A percentile compares a stretch with the other conserved stretches of the same genome.
Conservation (phyloP, 2,888 invertebrate genomes). For the Vandiemenella viatica region DNA sequence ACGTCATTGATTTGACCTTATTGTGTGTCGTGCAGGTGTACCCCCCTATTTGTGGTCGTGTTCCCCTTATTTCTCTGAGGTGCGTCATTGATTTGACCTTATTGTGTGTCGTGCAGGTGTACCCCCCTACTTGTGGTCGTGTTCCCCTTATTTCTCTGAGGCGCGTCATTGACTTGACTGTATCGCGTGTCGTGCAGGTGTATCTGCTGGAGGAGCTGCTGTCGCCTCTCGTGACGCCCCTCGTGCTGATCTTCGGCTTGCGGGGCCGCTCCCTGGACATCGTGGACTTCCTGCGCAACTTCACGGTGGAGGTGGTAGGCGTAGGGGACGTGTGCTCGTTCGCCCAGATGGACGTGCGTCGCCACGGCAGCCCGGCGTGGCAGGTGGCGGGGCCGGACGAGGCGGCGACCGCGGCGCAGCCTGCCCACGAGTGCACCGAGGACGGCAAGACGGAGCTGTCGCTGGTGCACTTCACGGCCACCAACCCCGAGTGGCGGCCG, state of each 20-base stretch:
- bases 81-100: too few species aligned
- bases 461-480: slow-evolving; percentile 83
- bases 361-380: slow-evolving; percentile 88
- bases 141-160: too few species aligned
- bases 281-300: slow-evolving; percentile 92
- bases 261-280: slow-evolving; percentile 70
- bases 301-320: slow-evolving; percentile 87
- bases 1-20: too few species aligned
- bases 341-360: slow-evolving; percentile 76
- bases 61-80: too few species aligned
- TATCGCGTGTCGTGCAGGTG: too few species aligned
- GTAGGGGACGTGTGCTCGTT: slow-evolving; percentile 85
- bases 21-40: too few species aligned
- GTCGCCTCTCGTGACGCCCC: slow-evolving; percentile 82
- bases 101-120: too few species aligned
- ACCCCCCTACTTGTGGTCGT: too few species aligned
- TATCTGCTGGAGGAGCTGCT: slow-evolving; percentile 78
- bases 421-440: slow-evolving; percentile 27
- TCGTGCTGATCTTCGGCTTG: slow-evolving; percentile 61
- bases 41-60: too few species aligned
- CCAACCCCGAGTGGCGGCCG: slow-evolving; percentile 91
- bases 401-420: too few species aligned
- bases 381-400: slow-evolving; percentile 33
- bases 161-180: too few species aligned
- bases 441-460: slow-evolving; percentile 95